A percentile compares a stretch with the other conserved stretches of the same genome.
Evolutionary conservation across 1,140 invertebrate species (phyloP).

Genomic region (Drosophila biarmipes): DNA sequence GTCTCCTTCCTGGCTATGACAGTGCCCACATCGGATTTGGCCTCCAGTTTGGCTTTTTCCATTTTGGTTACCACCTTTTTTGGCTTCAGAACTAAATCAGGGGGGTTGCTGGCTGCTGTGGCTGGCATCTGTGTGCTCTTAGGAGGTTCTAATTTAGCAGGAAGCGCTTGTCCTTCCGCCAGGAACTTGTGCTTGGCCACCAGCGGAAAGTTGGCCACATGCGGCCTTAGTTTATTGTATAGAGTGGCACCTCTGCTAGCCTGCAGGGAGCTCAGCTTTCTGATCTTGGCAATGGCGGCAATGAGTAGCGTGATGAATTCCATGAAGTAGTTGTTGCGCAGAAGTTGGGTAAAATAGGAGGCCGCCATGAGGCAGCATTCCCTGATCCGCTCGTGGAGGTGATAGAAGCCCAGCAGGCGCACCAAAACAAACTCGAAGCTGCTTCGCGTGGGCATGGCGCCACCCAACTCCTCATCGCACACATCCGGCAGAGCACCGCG

Average conservation of each 20-base stretch:
- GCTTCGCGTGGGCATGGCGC: slow-evolving; percentile 64
- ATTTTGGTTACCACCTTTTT: slow-evolving; percentile 46
- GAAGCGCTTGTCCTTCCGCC: slow-evolving; percentile 28
- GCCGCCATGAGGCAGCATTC: slow-evolving; percentile 66
- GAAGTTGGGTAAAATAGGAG: slow-evolving; percentile 63
- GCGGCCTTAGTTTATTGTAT: slow-evolving; percentile 57
- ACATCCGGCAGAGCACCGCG: slow-evolving; percentile 68
- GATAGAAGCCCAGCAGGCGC: slow-evolving; percentile 55
- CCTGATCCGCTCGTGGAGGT: slow-evolving; percentile 62
- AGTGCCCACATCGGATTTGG: slow-evolving; percentile 60
- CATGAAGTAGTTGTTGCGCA: slow-evolving; percentile 72
- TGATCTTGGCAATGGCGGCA: slow-evolving; percentile 72
- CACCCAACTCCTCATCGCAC: slow-evolving; percentile 30
- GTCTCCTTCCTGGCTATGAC: slow-evolving; percentile 35
- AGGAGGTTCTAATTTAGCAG: slow-evolving; percentile 10
- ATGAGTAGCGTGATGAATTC: slow-evolving; percentile 63
- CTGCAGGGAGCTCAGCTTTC: slow-evolving; percentile 50
- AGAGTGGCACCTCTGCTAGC: slow-evolving; percentile 51
- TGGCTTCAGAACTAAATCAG: slow-evolving; percentile 5
- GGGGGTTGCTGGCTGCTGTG: neutral
- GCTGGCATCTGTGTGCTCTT: neutral
- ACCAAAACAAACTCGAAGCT: slow-evolving; percentile 70
- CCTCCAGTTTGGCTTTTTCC: slow-evolving; percentile 44
- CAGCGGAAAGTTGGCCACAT: slow-evolving; percentile 44
- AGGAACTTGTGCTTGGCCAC: slow-evolving; percentile 58